A percentile compares a stretch with the other conserved stretches of the same genome.
These are phyloP conservation scores for Villa cingulata DNA, from an alignment of 2,888 invertebrate species.

Conservation along the genomic window DNA sequence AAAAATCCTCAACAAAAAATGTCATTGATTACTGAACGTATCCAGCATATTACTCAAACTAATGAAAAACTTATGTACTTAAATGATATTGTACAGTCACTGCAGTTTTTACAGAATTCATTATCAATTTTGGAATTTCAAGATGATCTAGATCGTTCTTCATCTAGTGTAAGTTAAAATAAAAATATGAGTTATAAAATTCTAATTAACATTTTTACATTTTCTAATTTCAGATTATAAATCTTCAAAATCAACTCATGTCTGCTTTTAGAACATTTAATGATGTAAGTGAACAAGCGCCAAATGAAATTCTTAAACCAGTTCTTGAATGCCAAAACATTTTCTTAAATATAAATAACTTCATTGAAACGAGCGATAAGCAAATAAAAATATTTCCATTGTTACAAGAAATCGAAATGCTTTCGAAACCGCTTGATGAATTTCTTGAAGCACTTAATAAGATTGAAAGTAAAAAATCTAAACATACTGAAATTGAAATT, in stretches of 20 bases:
- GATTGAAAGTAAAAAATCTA: not conserved
- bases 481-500: slow-evolving; percentile 1
- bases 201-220: no score
- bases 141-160: slow-evolving; percentile 1
- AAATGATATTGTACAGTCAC: not conserved
- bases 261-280: slow-evolving; percentile 6
- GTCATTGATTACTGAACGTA: not conserved
- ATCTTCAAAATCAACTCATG: slow-evolving; percentile 8
- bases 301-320: slow-evolving; percentile 2
- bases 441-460: slow-evolving; percentile 11
- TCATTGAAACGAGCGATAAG: slow-evolving; percentile 8
- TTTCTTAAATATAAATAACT: slow-evolving; percentile 7
- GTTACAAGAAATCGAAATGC: slow-evolving; percentile 13
- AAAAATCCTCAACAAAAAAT: slow-evolving; percentile 25
- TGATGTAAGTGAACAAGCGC: slow-evolving; percentile 5
- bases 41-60: not conserved
- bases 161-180: slow-evolving; percentile 4
- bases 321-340: slow-evolving; percentile 7
- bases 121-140: not conserved
- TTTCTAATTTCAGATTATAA: not conserved
- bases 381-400: slow-evolving; percentile 7
- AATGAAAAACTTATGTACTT: not conserved
- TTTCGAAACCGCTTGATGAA: slow-evolving; percentile 19
- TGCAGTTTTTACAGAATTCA: not conserved
- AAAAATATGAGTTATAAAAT: no score